These are phyloP conservation scores for Sitophilus oryzae DNA, from an alignment of 1,140 invertebrate genomes.

Conservation along the genomic window DNA sequence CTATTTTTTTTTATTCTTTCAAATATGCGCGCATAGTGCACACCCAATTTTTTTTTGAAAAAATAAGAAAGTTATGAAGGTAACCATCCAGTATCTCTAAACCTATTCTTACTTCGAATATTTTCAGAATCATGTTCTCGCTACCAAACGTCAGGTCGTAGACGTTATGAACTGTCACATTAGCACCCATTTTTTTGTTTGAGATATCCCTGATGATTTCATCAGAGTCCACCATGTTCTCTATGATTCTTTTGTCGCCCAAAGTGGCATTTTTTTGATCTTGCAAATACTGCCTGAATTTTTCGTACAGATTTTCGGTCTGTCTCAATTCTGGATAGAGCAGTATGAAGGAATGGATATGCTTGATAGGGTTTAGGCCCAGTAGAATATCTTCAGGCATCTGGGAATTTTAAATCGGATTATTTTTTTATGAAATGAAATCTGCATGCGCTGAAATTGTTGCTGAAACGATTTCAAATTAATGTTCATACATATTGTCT, in stretches of 20 bases:
- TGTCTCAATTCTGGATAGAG: slow-evolving; percentile 48
- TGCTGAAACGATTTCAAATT: too few species aligned
- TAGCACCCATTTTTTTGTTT: slow-evolving; percentile 42
- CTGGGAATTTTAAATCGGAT: too few species aligned
- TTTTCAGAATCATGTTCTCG: slow-evolving; percentile 52
- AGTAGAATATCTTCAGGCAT: slow-evolving; percentile 34
- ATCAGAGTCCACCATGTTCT: slow-evolving; percentile 49
- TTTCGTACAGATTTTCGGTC: slow-evolving; percentile 53
- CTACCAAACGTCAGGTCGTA: slow-evolving; percentile 44
- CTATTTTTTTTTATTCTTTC: too few species aligned
- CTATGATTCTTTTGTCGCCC: slow-evolving; percentile 38
- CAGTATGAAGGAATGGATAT: slow-evolving; percentile 17
- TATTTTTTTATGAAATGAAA: too few species aligned
- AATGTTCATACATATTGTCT: too few species aligned
- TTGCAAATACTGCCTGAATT: slow-evolving; percentile 51
- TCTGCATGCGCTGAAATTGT: too few species aligned
- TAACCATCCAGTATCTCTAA: too few species aligned
- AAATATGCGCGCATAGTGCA: too few species aligned
- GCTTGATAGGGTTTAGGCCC: slow-evolving; percentile 35
- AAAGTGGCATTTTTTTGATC: slow-evolving; percentile 43
- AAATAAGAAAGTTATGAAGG: too few species aligned
- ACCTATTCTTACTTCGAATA: slow-evolving; percentile 59
- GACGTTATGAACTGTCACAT: slow-evolving; percentile 6
- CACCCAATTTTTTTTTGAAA: too few species aligned
- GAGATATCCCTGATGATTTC: slow-evolving; percentile 57